phyloP scores from a whole-genome alignment of 2,113 vertebrate genomes.

The Pontoporia blainvillei region DNA sequence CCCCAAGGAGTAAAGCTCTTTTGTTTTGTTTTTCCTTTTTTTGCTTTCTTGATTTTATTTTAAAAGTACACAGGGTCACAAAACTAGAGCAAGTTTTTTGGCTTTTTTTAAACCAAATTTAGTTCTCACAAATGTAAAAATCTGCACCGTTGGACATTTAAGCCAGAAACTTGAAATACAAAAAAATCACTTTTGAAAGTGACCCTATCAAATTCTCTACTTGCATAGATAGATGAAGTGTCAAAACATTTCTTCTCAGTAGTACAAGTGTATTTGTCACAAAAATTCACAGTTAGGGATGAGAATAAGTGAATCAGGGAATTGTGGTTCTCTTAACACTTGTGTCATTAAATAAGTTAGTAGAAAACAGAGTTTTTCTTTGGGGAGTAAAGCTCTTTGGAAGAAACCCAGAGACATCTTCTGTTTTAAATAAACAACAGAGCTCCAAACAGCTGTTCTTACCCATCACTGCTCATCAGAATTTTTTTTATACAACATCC shows the following conservation, averaged over 20 bases:
- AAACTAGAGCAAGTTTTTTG: conserved; percentile 80
- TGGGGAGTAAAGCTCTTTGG: neutral
- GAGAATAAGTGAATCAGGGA: conserved; percentile 33
- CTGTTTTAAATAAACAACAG: neutral
- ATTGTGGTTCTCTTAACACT: conserved; percentile 32
- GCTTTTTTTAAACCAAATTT: conserved; percentile 58
- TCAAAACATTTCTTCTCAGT: conserved; percentile 52
- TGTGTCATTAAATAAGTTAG: neutral
- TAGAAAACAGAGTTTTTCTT: neutral
- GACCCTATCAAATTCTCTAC: conserved; percentile 54
- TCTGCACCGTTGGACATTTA: conserved; percentile 69
- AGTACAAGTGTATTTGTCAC: conserved; percentile 42
- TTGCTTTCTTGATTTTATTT: conserved; percentile 83
- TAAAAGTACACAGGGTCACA: conserved; percentile 82
- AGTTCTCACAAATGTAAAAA: conserved; percentile 75
- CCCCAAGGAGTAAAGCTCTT: neutral
- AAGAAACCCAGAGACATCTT: neutral
- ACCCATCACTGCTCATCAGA: neutral
- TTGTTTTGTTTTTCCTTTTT: neutral
- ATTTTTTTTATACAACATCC: neutral
- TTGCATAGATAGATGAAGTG: conserved; percentile 64
- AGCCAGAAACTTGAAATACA: conserved; percentile 67
- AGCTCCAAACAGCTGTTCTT: neutral
- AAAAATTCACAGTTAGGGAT: conserved; percentile 47
- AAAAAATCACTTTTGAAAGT: conserved; percentile 70